Evolutionary conservation across 2,888 invertebrate species (phyloP).

Genomic region (Trissoscelio sp.): DNA sequence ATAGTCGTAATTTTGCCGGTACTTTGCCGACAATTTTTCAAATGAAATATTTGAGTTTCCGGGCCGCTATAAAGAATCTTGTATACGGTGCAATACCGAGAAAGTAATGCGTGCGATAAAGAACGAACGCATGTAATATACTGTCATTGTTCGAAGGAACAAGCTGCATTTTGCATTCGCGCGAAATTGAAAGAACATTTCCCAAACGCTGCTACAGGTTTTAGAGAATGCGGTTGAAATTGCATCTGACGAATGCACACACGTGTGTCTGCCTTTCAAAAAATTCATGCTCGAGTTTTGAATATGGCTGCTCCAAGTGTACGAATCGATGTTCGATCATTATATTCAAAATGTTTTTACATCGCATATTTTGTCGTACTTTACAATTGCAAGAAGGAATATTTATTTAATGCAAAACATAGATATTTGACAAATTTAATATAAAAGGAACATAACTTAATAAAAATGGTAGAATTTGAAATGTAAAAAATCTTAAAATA

Average conservation of each 20-base stretch:
- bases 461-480: too few relatives aligned
- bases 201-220: constrained; percentile 16
- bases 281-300: not conserved
- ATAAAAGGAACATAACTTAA: too few relatives aligned
- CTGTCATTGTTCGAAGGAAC: constrained; percentile 48
- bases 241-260: constrained; percentile 8
- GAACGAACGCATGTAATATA: constrained; percentile 31
- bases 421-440: not conserved
- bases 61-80: constrained; percentile 4
- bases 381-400: not conserved
- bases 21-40: constrained; percentile 20
- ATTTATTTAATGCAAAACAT: not conserved
- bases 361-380: not conserved
- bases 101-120: constrained; percentile 38
- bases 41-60: constrained; percentile 34
- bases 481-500: too few relatives aligned
- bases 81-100: constrained; percentile 25
- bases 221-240: constrained; percentile 25
- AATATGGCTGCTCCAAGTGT: not conserved
- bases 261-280: constrained; percentile 5
- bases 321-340: constrained; percentile 7
- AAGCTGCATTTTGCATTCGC: constrained; percentile 34
- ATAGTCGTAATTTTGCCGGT: constrained; percentile 5
- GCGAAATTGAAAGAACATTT: constrained; percentile 41
- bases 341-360: not conserved